Base-by-base conservation (phyloP, 1,140 invertebrate genomes). In the Drosophila tsacasi region DNA sequence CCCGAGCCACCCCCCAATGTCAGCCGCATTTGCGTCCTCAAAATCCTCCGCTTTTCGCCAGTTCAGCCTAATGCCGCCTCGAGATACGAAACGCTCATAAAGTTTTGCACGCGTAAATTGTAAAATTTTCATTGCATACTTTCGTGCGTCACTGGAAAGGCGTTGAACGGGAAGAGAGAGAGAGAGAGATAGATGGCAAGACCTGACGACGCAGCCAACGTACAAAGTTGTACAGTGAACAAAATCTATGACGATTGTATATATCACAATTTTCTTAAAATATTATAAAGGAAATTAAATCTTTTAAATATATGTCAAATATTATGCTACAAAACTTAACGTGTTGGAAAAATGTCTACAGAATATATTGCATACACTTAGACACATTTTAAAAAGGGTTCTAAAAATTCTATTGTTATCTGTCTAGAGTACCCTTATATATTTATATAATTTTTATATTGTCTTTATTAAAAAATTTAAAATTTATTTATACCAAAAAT, bases 61-160 rank as follows among this genome's bases (percentile, higher is more conserved):
- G 37, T 47, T 37, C 57, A 58, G 64, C 81, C 77, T 83, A 79
- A 83, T 83, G 76, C 78, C 54, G 81, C 81, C 81, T 76, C 52
- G 46, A 83, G 81, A 78, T 69, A 57, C 63, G 58, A 66, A 66
- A 66, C 72, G 81, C 81, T 84, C 81, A 83, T 83, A 84, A 83
- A 83, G 47, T 83, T 83, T 84, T 79, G 71, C 81, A 83, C 81
- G 81, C 81, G 81, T 83, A 84, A 84, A 83, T 84, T 83, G 81
- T 84, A 84, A 83, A 83, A 83, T 83, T 83, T 83, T 83, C 76
- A 83, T 83, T 83, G 81, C 81, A 80, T 83, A 84, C 81, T 83
- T 83, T 84, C 32, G 72, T 84, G 81, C 81, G 81, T 67, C 76
- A 58, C 37, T 46, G 65, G 42, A 60, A 67, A 42, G 69, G 59